Evolutionary conservation across 2,888 invertebrate genomes (phyloP).

Genomic region (Atrina japonica): DNA sequence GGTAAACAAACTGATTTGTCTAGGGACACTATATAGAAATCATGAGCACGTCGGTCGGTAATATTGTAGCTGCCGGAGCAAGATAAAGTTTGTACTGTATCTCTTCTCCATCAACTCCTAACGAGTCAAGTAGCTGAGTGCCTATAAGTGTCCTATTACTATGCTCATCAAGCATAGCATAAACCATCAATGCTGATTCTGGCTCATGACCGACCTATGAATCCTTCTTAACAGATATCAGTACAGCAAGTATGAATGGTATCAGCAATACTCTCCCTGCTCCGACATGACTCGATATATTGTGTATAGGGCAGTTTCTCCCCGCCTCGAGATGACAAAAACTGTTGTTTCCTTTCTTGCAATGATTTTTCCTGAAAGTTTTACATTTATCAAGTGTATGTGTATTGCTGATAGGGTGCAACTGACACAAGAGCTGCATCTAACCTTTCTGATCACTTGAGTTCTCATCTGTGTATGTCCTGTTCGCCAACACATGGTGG

Average conservation of each 20-base stretch:
- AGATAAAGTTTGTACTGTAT: neutral
- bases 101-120: neutral
- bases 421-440: no score
- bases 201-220: neutral
- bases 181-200: neutral
- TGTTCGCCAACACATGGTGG: no score
- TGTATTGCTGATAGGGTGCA: no score
- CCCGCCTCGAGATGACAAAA: no score
- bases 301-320: no score
- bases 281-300: no score
- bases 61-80: neutral
- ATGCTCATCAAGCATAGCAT: slow-evolving; percentile 4
- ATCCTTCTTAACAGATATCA: neutral
- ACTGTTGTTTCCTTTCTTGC: no score
- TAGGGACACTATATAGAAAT: slow-evolving; percentile 14
- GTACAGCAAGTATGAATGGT: no score
- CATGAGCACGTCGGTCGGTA: slow-evolving; percentile 7
- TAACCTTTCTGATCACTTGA: no score
- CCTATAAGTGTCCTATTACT: neutral
- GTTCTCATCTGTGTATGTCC: no score
- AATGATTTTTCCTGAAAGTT: no score
- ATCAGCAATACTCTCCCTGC: no score
- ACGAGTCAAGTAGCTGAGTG: neutral
- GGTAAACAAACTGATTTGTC: slow-evolving; percentile 9
- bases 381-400: slow-evolving; percentile 12